Conservation (phyloP, 2,797 vertebrate species). For the Tympanoctomys barrerae region DNA sequence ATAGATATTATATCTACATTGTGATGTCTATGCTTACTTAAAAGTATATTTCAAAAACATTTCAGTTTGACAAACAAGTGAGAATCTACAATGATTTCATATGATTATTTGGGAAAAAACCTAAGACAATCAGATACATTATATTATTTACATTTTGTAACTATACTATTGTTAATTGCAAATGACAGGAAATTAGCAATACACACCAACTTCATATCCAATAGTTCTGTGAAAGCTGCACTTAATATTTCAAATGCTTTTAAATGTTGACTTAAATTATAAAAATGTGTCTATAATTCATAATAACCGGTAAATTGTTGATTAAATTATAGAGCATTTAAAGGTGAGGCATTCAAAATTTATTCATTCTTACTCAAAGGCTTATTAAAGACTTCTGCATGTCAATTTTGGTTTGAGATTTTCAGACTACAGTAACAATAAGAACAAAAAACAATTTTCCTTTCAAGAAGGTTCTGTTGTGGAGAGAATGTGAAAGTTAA, state of each 20-base stretch:
- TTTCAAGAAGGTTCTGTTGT: not conserved
- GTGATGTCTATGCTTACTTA: too few relatives aligned
- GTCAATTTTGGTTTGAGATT: not conserved
- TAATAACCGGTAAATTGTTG: not conserved
- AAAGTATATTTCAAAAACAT: not conserved
- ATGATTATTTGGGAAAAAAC: not conserved
- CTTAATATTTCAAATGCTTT: not conserved
- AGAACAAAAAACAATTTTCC: not conserved
- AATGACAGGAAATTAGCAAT: not conserved
- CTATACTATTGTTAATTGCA: not conserved
- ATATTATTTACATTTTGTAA: not conserved
- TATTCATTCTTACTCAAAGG: not conserved
- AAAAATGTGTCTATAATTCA: not conserved
- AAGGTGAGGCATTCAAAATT: not conserved
- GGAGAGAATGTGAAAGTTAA: not conserved
- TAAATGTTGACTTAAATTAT: not conserved
- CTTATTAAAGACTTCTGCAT: not conserved
- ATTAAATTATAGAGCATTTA: not conserved
- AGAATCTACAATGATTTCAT: not conserved
- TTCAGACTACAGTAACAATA: not conserved
- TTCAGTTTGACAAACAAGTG: not conserved
- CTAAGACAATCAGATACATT: not conserved
- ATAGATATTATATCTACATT: not conserved
- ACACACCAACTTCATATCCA: not conserved
- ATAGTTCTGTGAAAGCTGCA: not conserved